Evolutionary conservation across 1,140 invertebrate species (phyloP).

Genomic region (Polypedilum pembai): DNA sequence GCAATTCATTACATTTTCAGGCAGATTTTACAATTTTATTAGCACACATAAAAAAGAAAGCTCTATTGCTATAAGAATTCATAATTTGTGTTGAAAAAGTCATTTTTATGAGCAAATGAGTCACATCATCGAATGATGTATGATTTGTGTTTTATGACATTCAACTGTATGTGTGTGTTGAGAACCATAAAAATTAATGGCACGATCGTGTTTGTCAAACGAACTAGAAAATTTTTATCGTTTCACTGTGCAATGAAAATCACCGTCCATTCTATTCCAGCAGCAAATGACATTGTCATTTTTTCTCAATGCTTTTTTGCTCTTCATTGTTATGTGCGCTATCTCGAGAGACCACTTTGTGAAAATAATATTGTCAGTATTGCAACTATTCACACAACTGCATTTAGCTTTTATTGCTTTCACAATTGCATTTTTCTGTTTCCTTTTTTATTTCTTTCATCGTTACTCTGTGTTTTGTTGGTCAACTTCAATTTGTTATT

Average conservation of each 20-base stretch:
- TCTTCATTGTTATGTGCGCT: neutral
- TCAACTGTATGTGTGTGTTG: neutral
- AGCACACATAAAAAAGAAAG: neutral
- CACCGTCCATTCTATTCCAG: neutral
- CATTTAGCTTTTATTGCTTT: neutral
- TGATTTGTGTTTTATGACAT: conserved; percentile 6
- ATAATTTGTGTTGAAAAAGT: neutral
- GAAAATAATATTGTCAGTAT: neutral
- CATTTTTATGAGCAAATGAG: neutral
- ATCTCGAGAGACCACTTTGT: neutral
- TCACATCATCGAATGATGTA: conserved; percentile 12
- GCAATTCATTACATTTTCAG: neutral
- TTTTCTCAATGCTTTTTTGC: neutral
- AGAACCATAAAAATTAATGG: conserved; percentile 13
- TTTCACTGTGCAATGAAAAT: neutral
- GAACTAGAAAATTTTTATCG: conserved; percentile 18
- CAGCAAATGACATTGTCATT: conserved; percentile 1
- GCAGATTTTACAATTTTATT: neutral
- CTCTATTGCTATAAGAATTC: neutral
- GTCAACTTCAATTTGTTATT: too few relatives aligned
- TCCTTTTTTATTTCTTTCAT: too few relatives aligned
- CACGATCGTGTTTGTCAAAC: neutral
- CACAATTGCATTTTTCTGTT: neutral
- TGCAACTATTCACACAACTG: neutral
- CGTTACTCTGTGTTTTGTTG: too few relatives aligned